These are phyloP conservation scores for Elmis aenea DNA, from an alignment of 2,888 invertebrate genomes.

Conservation along the genomic window DNA sequence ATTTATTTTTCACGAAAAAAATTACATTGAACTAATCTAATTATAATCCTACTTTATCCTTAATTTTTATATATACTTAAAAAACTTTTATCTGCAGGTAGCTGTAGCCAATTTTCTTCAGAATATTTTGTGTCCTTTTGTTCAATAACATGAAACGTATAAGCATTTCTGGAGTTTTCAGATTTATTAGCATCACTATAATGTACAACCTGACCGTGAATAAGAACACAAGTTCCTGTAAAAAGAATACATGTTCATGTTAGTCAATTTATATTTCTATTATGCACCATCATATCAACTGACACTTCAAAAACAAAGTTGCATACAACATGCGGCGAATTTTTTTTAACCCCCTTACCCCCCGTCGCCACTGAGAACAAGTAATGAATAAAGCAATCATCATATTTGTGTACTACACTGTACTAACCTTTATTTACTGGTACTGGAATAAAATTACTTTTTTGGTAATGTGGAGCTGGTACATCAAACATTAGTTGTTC, in stretches of 20 bases:
- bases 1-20: too few relatives aligned
- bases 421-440: conserved; percentile 77
- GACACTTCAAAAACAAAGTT: too few relatives aligned
- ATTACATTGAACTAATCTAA: too few relatives aligned
- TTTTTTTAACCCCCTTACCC: too few relatives aligned
- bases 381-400: too few relatives aligned
- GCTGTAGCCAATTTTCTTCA: conserved; percentile 82
- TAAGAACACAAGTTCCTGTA: conserved; percentile 77
- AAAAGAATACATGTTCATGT: conserved; percentile 21
- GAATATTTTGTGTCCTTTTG: conserved; percentile 69
- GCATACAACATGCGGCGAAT: too few relatives aligned
- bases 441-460: conserved; percentile 69
- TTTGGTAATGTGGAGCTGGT: conserved; percentile 64
- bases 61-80: conserved; percentile 60
- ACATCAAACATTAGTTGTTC: conserved; percentile 65
- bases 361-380: too few relatives aligned
- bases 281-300: too few relatives aligned
- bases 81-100: conserved; percentile 64
- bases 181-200: conserved; percentile 85
- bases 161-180: conserved; percentile 79
- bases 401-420: too few relatives aligned
- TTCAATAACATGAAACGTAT: conserved; percentile 93
- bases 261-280: too few relatives aligned
- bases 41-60: too few relatives aligned
- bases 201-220: conserved; percentile 92